Evolutionary conservation across 2,113 vertebrate species (phyloP).

Genomic region (Suncus etruscus): DNA sequence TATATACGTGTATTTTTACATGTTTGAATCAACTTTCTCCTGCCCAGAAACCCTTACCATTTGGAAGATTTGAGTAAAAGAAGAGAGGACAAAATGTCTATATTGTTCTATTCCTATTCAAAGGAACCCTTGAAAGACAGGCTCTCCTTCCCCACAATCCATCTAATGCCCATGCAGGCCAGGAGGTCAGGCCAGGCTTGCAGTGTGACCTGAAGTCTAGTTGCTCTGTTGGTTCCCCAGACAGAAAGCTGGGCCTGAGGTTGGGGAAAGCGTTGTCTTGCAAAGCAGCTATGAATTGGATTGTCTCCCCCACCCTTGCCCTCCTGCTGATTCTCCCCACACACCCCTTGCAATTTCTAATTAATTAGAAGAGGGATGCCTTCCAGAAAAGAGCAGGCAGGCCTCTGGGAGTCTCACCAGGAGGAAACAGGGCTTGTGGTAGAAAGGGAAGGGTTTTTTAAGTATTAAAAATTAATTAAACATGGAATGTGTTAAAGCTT

Average conservation of each 20-base stretch:
- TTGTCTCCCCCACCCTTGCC: conserved; percentile 47
- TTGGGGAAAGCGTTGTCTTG: neutral
- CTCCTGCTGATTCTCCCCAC: conserved; percentile 69
- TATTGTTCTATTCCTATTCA: neutral
- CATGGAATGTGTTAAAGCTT: conserved; percentile 75
- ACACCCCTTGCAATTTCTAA: conserved; percentile 77
- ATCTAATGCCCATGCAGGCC: fast-evolving
- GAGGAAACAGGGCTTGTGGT: conserved; percentile 84
- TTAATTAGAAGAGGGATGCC: conserved; percentile 86
- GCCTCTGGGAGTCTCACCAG: conserved; percentile 86
- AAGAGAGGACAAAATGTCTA: neutral
- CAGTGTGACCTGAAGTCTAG: neutral
- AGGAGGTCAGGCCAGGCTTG: neutral
- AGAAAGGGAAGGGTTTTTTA: conserved; percentile 82
- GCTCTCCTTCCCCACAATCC: fast-evolving
- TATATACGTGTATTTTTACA: neutral
- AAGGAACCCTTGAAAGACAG: neutral
- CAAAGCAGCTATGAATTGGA: conserved; percentile 62
- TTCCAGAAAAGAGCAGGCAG: conserved; percentile 83
- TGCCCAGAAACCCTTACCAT: neutral
- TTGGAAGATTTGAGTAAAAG: conserved; percentile 2
- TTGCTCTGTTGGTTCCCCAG: neutral
- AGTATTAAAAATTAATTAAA: conserved; percentile 86
- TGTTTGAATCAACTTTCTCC: neutral
- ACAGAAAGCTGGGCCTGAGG: conserved; percentile 19